Evolutionary conservation across 2,888 invertebrate species (phyloP), one percentile per base, ranked within the genome.

Genomic region (Aplocera efformata): DNA sequence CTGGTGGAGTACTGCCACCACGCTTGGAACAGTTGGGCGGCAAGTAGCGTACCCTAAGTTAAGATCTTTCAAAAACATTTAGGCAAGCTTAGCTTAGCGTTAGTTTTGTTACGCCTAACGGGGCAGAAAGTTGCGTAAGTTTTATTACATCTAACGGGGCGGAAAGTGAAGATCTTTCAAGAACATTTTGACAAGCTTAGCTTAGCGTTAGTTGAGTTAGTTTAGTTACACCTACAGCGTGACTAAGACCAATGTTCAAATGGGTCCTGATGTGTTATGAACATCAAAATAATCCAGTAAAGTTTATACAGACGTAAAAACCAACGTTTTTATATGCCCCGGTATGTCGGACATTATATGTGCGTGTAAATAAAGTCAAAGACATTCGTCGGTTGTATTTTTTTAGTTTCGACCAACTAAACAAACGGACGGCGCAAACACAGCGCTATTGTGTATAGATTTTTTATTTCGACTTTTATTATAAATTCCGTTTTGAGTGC

Each of bases 381-480:
- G 67, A 67, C 63, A 72, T 66, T 63, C 60, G 64, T 60, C 60
- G 58, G 60, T 63, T 59, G 58, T 66, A 72, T 74, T 75, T 60
- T 58, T 60, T 58, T 59, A 72, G 69, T 71, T 67, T 45, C 52
- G 58, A 62, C 71, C 75, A 77, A 72, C 75, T 77, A 79, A 70
- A 71, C 67, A 78, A 77, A 79, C 74, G 72, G 47, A 62, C 60
- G 63, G 65, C 63, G 63, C 66, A 72, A 74, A 71, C 70, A 50
- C 53, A 43, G 39, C 43, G 45, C 48, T 49, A 48, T 47, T 54
- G 40, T 51, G 41, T 43, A 35, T 34, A 46, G 47, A 41, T 46
- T 38, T 47, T 53, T 49, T 39, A 40, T 44, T 36, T 39, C 32
- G 21, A 39, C 30, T 42, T 29, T 42, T 48, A 49, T 40, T 40